These are phyloP conservation scores for Cranoglanis bouderius DNA, from an alignment of 2,113 vertebrate species.

Conservation along the genomic window DNA sequence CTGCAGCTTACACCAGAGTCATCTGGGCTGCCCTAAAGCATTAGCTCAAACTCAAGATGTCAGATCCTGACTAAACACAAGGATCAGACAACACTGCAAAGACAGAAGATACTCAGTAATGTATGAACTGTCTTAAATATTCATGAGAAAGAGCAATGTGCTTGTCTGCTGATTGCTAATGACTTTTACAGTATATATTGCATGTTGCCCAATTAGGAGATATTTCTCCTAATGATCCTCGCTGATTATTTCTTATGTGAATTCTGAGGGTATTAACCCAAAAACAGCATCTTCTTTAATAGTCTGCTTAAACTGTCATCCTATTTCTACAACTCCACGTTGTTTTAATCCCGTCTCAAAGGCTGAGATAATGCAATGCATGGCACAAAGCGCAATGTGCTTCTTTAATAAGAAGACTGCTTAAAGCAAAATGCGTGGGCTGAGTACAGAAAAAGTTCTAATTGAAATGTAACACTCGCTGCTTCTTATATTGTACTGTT, in stretches of 20 bases:
- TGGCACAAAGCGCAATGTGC: not conserved
- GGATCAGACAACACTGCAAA: not conserved
- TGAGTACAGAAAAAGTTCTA: constrained; percentile 29
- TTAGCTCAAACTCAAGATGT: not conserved
- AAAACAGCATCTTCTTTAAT: not conserved
- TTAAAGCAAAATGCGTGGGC: constrained; percentile 14
- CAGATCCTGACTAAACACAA: constrained; percentile 10
- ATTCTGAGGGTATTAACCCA: not conserved
- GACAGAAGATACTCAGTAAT: constrained; percentile 22
- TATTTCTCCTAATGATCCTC: not conserved
- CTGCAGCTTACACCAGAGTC: constrained; percentile 58
- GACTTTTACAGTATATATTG: constrained; percentile 17
- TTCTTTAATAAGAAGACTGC: constrained; percentile 2
- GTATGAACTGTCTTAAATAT: constrained; percentile 35
- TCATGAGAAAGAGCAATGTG: constrained; percentile 10
- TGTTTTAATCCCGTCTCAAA: not conserved
- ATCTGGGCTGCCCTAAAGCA: constrained; percentile 29
- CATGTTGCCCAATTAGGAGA: constrained; percentile 4
- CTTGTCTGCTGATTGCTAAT: constrained; percentile 23
- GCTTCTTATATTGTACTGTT: constrained; percentile 16
- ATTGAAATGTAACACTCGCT: constrained; percentile 39
- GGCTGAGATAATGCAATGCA: not conserved
- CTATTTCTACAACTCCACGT: not conserved
- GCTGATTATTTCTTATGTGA: not conserved
- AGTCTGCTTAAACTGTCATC: not conserved